phyloP scores from a whole-genome alignment of 1,140 invertebrate genomes.

The Atta texana region DNA sequence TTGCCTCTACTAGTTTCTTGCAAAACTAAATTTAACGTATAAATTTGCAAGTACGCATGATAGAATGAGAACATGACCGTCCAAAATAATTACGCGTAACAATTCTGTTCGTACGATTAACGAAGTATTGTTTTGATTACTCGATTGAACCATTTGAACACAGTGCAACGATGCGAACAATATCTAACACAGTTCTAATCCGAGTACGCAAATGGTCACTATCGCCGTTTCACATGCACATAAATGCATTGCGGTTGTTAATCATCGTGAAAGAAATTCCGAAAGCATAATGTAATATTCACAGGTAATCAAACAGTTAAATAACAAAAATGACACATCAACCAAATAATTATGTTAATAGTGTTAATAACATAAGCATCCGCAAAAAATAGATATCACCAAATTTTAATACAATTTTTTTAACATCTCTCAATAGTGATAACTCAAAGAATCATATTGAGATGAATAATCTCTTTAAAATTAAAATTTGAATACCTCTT shows the following conservation, averaged over 20 bases:
- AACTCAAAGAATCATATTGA: no score
- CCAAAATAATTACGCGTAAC: slow-evolving; percentile 1
- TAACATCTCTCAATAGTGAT: no score
- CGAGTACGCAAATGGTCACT: neutral
- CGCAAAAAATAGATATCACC: no score
- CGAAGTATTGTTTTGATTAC: neutral
- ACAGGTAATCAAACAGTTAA: neutral
- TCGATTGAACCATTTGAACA: neutral
- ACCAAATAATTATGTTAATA: neutral
- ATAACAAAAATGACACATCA: neutral
- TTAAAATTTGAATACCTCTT: no score
- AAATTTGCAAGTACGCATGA: neutral
- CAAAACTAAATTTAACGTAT: neutral
- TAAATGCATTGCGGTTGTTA: slow-evolving; percentile 31
- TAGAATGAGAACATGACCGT: neutral
- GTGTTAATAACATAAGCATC: neutral
- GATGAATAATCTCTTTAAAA: no score
- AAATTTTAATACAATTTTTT: no score
- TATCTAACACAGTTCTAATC: slow-evolving; percentile 35
- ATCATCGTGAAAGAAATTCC: slow-evolving; percentile 32
- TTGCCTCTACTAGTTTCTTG: neutral
- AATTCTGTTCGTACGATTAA: neutral
- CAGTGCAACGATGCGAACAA: neutral
- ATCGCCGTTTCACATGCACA: neutral
- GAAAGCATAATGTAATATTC: slow-evolving; percentile 9